Conservation (phyloP, 2,888 invertebrate species). For the Epicampocera succincta region DNA sequence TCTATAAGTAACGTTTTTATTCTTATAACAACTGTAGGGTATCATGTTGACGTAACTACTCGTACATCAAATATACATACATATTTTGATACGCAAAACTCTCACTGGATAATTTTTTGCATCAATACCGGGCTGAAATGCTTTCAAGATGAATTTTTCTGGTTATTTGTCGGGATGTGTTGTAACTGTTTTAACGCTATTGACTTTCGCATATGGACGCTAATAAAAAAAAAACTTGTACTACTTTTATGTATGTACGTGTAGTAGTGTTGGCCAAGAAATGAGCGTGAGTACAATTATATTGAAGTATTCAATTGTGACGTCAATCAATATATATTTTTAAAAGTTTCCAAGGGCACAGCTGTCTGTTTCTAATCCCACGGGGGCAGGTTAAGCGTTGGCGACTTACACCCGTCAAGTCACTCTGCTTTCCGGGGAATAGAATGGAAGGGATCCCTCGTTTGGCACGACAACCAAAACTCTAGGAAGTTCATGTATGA, state of each 20-base stretch:
- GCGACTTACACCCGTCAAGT: no score
- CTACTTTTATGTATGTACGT: conserved; percentile 8
- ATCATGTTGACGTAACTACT: no score
- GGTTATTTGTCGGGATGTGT: conserved; percentile 28
- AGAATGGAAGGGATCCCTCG: no score
- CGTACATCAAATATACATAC: no score
- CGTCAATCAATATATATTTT: no score
- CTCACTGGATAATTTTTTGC: conserved; percentile 38
- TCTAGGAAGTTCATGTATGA: no score
- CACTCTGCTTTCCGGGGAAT: no score
- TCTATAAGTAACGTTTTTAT: neutral
- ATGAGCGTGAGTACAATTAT: neutral
- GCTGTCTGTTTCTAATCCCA: no score
- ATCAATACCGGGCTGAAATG: conserved; percentile 31
- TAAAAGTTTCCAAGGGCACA: no score
- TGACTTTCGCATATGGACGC: conserved; percentile 56
- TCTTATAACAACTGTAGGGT: neutral
- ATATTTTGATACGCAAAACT: conserved; percentile 6
- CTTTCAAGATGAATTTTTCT: conserved; percentile 30
- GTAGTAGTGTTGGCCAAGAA: neutral
- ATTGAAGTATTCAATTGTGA: neutral
- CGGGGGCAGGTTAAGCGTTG: no score
- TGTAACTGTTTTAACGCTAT: conserved; percentile 39
- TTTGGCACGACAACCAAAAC: no score
- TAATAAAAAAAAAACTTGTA: conserved; percentile 38